A percentile compares a stretch with the other conserved stretches of the same genome.
These are phyloP conservation scores for Naja naja DNA, from an alignment of 2,113 vertebrate species.

Conservation along the genomic window DNA sequence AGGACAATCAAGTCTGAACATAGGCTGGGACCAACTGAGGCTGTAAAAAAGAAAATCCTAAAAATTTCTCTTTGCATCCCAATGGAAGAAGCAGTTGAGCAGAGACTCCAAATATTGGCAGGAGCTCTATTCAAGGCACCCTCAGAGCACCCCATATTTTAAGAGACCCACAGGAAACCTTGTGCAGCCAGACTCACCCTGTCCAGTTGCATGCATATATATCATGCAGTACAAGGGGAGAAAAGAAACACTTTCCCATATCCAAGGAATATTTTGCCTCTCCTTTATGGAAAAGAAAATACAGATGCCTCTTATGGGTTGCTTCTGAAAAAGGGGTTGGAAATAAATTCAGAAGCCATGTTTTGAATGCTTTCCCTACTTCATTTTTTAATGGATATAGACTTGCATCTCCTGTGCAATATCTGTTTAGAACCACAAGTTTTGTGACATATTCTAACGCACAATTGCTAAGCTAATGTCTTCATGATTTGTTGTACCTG, in stretches of 20 bases:
- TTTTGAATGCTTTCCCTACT: background rate
- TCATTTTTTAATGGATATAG: background rate
- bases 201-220: background rate
- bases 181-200: background rate
- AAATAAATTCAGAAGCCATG: background rate
- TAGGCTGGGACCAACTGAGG: background rate
- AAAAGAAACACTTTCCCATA: background rate
- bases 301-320: background rate
- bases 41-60: background rate
- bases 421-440: background rate
- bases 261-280: background rate
- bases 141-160: background rate
- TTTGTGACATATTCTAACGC: background rate
- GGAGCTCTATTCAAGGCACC: background rate
- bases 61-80: background rate
- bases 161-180: background rate
- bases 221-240: background rate
- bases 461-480: background rate
- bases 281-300: background rate
- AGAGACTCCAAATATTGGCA: background rate
- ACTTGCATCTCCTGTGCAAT: background rate
- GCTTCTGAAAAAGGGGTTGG: background rate
- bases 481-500: background rate
- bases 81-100: background rate
- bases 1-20: background rate